These are phyloP conservation scores for Hippocampus zosterae DNA, from an alignment of 2,113 vertebrate genomes.

Conservation along the genomic window DNA sequence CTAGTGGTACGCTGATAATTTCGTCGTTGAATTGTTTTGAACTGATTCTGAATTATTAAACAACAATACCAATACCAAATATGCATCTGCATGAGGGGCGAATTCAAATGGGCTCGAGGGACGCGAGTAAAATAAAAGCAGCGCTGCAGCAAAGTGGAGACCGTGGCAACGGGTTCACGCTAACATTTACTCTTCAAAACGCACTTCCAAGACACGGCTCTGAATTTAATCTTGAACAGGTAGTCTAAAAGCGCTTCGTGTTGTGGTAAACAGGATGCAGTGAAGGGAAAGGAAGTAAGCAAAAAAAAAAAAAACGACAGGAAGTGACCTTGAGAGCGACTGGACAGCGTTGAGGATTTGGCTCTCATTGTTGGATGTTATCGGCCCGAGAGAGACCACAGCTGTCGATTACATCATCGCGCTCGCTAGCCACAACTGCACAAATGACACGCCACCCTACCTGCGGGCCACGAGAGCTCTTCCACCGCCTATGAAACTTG, in stretches of 20 bases:
- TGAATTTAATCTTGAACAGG: not conserved
- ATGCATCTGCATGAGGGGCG: no score
- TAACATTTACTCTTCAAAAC: no score
- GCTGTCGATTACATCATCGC: not conserved
- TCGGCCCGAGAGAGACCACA: not conserved
- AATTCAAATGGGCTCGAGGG: no score
- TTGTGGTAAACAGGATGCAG: not conserved
- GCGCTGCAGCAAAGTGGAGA: no score
- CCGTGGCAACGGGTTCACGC: no score
- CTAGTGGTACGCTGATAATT: no score
- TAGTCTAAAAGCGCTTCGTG: not conserved
- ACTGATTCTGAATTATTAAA: no score
- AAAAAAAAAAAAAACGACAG: not conserved
- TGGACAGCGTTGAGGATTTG: not conserved
- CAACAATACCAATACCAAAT: no score
- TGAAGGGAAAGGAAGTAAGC: constrained; percentile 1
- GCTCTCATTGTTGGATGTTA: not conserved
- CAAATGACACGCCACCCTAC: not conserved
- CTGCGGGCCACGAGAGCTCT: not conserved
- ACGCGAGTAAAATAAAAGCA: no score
- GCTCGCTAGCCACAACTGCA: no score
- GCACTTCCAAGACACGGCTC: no score
- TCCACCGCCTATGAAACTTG: constrained; percentile 35
- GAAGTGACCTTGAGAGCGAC: not conserved
- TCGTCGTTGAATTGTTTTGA: no score